Base-by-base conservation (phyloP, 1,140 invertebrate species). In the Gonatopus flavifemur region DNA sequence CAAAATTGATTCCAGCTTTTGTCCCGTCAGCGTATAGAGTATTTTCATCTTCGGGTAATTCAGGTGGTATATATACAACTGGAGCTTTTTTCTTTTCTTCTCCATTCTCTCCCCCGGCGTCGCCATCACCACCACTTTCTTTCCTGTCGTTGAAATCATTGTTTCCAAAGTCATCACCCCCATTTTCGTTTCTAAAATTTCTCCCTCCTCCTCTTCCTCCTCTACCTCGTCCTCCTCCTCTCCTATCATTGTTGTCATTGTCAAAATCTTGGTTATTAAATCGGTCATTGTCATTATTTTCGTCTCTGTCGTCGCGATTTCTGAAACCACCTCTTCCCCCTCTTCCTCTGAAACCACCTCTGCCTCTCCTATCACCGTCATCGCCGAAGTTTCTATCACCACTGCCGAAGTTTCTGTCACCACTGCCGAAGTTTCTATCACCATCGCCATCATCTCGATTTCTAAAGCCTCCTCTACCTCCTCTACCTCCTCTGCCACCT, bases 1-100 rank as follows among this genome's bases (percentile, higher is more conserved):
- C 82, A 71, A 98, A 97, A 71, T 98, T 96, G 6, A 94, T 93
- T 0, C 94, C 94, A 6, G 82, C 82, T 2, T 82, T 80, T 6
- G 91, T 89, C 0, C 83, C 85, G 30, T 77, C 82, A 19, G 79
- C 81, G 60, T 92, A 93, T 5, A 94, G 80, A 31, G 84, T 84
- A 1, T 80, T 74, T 40, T 91, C 90, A 52, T 90, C 84, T 1
- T 82, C 80, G 1, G 82, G 81, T 1, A 87, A 82, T 21, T 93
- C 88, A 0, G 87, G 86, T 0, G 95, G 94, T 41, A 95, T 84
- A 57, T 98, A 98, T 3, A 82, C 65, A 78, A 81, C 67, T 81
- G 77, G 65, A 67, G 31, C 59, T 64, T 59, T 57, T 6, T 47
- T 52, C 9, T 54, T 53, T 9, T 52, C 53, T 30, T 53, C 62